Evolutionary conservation across 2,113 vertebrate genomes (phyloP).

Genomic region (Setophaga kirtlandii): DNA sequence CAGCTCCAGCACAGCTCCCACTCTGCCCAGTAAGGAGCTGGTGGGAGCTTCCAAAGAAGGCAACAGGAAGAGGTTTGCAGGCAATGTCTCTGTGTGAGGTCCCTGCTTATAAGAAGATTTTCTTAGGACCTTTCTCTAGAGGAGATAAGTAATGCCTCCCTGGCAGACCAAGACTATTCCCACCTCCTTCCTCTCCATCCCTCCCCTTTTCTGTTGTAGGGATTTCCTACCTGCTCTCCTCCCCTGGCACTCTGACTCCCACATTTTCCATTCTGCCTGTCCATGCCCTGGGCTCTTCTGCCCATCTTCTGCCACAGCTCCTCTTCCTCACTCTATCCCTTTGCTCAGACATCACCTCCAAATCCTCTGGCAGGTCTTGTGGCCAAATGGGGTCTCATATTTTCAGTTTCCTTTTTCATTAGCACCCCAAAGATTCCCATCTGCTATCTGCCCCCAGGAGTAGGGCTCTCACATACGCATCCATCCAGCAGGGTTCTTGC

Average conservation of each 20-base stretch:
- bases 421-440: background rate
- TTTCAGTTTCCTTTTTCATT: background rate
- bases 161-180: background rate
- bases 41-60: background rate
- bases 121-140: background rate
- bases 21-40: background rate
- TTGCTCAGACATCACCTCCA: background rate
- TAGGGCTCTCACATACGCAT: background rate
- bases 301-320: background rate
- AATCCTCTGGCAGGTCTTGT: background rate
- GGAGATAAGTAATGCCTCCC: background rate
- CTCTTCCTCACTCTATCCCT: background rate
- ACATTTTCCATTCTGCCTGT: background rate
- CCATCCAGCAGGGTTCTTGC: background rate
- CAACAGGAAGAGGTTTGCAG: background rate
- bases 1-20: accelerated
- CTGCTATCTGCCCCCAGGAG: background rate
- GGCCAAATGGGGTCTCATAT: background rate
- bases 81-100: background rate
- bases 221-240: background rate
- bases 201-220: background rate
- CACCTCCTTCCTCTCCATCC: background rate
- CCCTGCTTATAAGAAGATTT: background rate
- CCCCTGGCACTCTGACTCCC: background rate
- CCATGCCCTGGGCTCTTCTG: background rate